Conservation (phyloP, 2,113 vertebrate species). For the Myotis yumanensis region DNA sequence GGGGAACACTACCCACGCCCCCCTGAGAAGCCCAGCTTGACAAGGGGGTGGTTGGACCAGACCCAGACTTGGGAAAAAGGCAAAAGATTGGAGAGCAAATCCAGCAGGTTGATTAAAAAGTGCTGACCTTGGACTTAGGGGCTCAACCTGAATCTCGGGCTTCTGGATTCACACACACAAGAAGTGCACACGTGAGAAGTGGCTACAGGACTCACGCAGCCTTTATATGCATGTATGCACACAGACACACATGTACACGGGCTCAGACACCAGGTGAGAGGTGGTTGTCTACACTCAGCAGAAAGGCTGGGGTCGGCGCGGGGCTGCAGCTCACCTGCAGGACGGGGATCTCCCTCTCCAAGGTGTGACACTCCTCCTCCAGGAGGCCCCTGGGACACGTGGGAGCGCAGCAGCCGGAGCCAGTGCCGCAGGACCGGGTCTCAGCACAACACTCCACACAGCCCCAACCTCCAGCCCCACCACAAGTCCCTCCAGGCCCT, state of each 20-base stretch:
- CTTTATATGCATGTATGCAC: neutral
- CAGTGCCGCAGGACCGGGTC: neutral
- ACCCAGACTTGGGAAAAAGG: neutral
- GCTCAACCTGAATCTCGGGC: neutral
- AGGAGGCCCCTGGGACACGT: slow-evolving; percentile 81
- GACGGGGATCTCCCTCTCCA: slow-evolving; percentile 80
- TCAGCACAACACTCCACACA: neutral
- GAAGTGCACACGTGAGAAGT: neutral
- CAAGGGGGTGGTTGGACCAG: neutral
- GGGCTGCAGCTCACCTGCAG: slow-evolving; percentile 85
- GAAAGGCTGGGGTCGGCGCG: neutral
- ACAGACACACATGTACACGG: accelerated
- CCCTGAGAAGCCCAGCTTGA: neutral
- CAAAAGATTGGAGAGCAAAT: neutral
- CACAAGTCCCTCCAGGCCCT: neutral
- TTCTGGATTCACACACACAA: neutral
- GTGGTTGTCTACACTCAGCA: neutral
- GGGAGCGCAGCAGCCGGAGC: neutral
- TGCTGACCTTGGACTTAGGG: neutral
- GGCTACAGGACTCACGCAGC: neutral
- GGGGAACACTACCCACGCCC: neutral
- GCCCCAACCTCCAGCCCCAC: neutral
- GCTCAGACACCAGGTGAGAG: neutral
- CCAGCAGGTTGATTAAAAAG: neutral
- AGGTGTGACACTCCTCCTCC: slow-evolving; percentile 80